These are phyloP conservation scores for Actias luna DNA, from an alignment of 2,888 invertebrate genomes.

Conservation along the genomic window DNA sequence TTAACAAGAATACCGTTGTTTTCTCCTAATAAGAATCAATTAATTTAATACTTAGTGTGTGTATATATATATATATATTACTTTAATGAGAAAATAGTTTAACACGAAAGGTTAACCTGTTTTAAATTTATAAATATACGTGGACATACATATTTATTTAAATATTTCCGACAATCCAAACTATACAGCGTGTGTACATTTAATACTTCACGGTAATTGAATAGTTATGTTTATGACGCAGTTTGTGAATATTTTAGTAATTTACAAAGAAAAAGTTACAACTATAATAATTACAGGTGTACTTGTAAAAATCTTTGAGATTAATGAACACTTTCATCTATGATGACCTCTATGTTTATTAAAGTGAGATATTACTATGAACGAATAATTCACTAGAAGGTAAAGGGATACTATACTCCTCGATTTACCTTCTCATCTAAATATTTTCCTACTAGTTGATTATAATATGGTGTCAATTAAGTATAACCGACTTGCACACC, in stretches of 20 bases:
- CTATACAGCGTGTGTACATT: conserved; percentile 24
- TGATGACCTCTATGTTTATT: background rate
- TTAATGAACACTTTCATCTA: conserved; percentile 3
- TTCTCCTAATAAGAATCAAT: no score
- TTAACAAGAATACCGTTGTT: no score
- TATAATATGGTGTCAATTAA: no score
- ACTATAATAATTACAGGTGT: background rate
- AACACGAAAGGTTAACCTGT: no score
- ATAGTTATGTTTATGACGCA: conserved; percentile 17
- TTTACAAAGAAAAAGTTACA: conserved; percentile 9
- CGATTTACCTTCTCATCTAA: no score
- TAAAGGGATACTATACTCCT: background rate
- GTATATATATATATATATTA: no score
- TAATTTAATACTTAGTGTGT: no score
- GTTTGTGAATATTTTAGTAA: conserved; percentile 16
- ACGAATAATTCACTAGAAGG: background rate
- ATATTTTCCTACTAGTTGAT: no score
- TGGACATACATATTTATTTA: no score
- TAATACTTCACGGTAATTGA: conserved; percentile 24
- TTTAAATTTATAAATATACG: no score
- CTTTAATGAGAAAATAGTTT: no score
- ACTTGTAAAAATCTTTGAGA: background rate
- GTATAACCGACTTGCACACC: no score
- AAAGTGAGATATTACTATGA: background rate
- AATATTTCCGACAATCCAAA: conserved; percentile 14